phyloP scores from a whole-genome alignment of 2,797 vertebrate genomes.

The Trematomus bernacchii region DNA sequence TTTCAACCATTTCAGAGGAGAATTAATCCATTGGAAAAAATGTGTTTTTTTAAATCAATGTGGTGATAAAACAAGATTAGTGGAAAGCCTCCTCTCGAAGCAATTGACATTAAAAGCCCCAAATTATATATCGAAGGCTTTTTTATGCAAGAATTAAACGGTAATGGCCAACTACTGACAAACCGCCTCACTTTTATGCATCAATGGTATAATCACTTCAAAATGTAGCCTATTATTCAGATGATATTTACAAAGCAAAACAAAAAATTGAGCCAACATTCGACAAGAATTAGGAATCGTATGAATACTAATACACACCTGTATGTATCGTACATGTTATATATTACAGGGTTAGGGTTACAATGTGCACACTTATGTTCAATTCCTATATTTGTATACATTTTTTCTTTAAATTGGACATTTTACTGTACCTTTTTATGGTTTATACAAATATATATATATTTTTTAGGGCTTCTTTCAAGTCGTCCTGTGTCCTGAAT shows the following conservation, averaged over 20 bases:
- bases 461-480: no score
- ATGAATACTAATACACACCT: no score
- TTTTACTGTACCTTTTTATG: no score
- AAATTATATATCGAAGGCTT: background rate
- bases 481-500: no score
- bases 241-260: background rate
- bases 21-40: background rate
- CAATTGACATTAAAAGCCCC: conserved; percentile 13
- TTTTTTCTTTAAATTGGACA: no score
- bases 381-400: no score
- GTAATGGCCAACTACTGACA: background rate
- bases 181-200: background rate
- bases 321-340: no score
- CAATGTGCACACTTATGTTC: no score
- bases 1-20: background rate
- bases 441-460: no score
- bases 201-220: background rate
- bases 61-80: background rate
- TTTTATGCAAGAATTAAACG: background rate
- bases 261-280: background rate
- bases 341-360: no score
- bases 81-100: conserved; percentile 4
- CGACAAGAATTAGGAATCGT: background rate
- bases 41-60: background rate
- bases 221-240: background rate